These are phyloP conservation scores for Lepidurus couesii DNA, from an alignment of 1,140 invertebrate species.

Conservation along the genomic window DNA sequence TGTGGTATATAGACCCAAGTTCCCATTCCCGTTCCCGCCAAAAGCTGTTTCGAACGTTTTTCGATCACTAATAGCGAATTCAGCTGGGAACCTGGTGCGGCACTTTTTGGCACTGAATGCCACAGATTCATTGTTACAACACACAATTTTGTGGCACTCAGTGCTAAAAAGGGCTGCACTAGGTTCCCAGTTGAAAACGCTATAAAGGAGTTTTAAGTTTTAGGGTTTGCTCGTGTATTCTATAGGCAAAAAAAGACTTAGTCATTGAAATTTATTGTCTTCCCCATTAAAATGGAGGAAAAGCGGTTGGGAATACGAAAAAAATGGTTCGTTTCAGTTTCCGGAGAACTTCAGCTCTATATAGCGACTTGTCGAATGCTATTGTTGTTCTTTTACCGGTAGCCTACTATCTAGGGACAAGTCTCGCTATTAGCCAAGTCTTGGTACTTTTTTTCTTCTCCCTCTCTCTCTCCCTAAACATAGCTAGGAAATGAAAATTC, in stretches of 20 bases:
- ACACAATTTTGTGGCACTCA: too few species aligned
- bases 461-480: background rate
- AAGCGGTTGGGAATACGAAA: background rate
- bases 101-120: too few species aligned
- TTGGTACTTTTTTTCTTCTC: background rate
- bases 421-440: slow-evolving; percentile 11
- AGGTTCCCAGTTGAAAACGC: too few species aligned
- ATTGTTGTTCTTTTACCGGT: background rate
- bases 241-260: background rate
- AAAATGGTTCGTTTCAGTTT: background rate
- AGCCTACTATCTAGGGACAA: slow-evolving; percentile 11
- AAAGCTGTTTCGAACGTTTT: too few species aligned
- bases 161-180: too few species aligned
- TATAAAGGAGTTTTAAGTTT: too few species aligned
- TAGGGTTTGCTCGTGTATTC: too few species aligned
- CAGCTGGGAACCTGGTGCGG: too few species aligned
- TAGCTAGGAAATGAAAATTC: slow-evolving; percentile 12
- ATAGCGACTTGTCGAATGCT: background rate
- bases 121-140: too few species aligned
- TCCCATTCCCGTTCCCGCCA: too few species aligned
- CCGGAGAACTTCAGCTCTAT: background rate
- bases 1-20: too few species aligned
- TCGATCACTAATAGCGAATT: too few species aligned
- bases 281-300: background rate
- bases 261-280: slow-evolving; percentile 12